These are phyloP conservation scores for Ceratitis capitata DNA, from an alignment of 1,140 invertebrate species.

Conservation along the genomic window DNA sequence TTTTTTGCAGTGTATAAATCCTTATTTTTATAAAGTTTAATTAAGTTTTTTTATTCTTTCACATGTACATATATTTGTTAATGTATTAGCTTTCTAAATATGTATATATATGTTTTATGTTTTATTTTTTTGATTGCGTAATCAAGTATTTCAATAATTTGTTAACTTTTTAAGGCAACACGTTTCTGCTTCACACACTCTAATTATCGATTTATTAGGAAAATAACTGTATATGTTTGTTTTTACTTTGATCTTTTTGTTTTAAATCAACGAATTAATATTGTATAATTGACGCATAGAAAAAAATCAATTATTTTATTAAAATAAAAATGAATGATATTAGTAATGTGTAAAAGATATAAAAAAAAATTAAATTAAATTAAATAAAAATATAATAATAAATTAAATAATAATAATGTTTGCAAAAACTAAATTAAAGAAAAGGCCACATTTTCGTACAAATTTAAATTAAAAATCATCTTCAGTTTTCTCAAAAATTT, in stretches of 20 bases:
- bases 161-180: conserved; percentile 9
- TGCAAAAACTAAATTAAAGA: too few relatives aligned
- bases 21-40: not conserved
- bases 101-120: too few relatives aligned
- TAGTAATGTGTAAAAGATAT: not conserved
- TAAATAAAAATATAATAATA: not conserved
- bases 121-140: not conserved
- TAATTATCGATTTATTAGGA: not conserved
- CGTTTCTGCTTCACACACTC: not conserved
- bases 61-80: not conserved
- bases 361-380: not conserved
- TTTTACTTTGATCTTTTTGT: not conserved
- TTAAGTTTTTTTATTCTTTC: not conserved
- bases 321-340: not conserved
- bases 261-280: not conserved
- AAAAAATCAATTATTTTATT: not conserved
- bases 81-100: too few relatives aligned
- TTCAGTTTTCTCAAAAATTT: too few relatives aligned
- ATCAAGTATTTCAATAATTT: not conserved
- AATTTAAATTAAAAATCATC: too few relatives aligned
- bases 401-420: not conserved
- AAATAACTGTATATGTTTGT: not conserved
- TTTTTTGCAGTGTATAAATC: not conserved
- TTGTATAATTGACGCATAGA: not conserved
- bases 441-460: too few relatives aligned